Percentiles rank a stretch among this genome's conserved stretches.
These are phyloP conservation scores for Euphonia xanthogaster DNA, from an alignment of 2,797 vertebrate species.

Conservation along the genomic window DNA sequence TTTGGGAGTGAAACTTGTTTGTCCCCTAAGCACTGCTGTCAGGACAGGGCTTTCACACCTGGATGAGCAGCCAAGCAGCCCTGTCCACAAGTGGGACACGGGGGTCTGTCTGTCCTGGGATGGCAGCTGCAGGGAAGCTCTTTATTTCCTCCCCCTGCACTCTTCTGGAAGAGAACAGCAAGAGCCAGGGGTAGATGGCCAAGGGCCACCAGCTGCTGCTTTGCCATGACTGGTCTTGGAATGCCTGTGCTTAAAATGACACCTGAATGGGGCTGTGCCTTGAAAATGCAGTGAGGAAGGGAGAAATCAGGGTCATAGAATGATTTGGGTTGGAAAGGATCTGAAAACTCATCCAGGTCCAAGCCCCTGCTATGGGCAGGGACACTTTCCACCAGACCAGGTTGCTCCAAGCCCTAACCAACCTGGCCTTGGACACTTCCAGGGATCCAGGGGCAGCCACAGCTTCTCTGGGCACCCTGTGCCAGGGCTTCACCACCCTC, in stretches of 20 bases:
- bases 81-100: fast-evolving
- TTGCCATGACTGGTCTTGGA: not conserved
- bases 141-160: not conserved
- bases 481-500: not conserved
- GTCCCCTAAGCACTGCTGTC: not conserved
- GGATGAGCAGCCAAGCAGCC: not conserved
- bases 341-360: not conserved
- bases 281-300: not conserved
- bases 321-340: not conserved
- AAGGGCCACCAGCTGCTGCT: not conserved
- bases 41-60: not conserved
- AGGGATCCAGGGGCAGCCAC: not conserved
- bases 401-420: not conserved
- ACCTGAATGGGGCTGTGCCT: not conserved
- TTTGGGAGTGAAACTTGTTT: not conserved
- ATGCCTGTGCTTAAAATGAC: not conserved
- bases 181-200: not conserved
- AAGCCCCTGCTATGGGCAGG: not conserved
- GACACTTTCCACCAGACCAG: not conserved
- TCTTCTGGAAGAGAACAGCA: not conserved
- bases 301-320: not conserved
- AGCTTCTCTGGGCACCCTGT: not conserved
- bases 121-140: not conserved
- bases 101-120: not conserved
- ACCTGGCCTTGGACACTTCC: not conserved